Evolutionary conservation across 2,113 vertebrate species (phyloP).

Genomic region (Ictidomys tridecemlineatus): DNA sequence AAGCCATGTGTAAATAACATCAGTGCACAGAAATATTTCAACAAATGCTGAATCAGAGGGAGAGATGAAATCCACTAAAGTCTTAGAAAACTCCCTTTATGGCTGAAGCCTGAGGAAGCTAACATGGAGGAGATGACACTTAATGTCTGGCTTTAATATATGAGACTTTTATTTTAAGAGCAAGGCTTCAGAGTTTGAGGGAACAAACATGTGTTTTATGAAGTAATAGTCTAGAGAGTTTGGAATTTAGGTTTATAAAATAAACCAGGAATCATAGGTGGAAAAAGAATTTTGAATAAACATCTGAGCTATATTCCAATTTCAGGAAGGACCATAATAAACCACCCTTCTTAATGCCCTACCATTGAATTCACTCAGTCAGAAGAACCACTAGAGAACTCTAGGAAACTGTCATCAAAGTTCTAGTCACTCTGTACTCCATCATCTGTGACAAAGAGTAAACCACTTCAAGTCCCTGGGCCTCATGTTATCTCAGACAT

Average conservation of each 20-base stretch:
- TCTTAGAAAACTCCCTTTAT: not conserved
- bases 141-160: slow-evolving; percentile 10
- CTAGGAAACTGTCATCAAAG: not conserved
- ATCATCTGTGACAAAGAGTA: not conserved
- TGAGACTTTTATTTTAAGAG: not conserved
- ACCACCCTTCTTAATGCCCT: not conserved
- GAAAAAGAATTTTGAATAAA: slow-evolving; percentile 11
- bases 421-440: not conserved
- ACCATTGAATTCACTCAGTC: not conserved
- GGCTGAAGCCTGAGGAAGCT: not conserved
- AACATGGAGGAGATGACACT: not conserved
- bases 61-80: not conserved
- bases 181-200: not conserved
- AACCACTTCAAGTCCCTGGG: not conserved
- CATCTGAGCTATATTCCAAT: not conserved
- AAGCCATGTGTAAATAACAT: not conserved
- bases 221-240: not conserved
- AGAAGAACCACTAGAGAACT: not conserved
- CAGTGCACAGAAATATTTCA: not conserved
- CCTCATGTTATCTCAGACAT: not conserved
- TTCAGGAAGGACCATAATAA: slow-evolving; percentile 24
- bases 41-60: not conserved
- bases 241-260: slow-evolving; percentile 27
- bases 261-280: not conserved
- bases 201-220: slow-evolving; percentile 22